These are phyloP conservation scores for Ips typographus DNA, from an alignment of 1,140 invertebrate genomes.

Conservation along the genomic window DNA sequence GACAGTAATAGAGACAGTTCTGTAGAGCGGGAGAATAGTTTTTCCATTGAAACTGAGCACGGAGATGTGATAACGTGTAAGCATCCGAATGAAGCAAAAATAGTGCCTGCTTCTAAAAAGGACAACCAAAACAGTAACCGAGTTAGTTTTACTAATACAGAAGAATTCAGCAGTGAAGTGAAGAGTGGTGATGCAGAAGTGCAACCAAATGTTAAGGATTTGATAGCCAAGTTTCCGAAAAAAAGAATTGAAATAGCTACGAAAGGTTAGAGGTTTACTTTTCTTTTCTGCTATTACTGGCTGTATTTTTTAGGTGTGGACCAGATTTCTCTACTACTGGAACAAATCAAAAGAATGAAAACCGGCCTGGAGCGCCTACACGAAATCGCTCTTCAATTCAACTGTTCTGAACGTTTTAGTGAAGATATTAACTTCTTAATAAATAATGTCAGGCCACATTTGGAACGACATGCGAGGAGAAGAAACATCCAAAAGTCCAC, in stretches of 20 bases:
- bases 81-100: slow-evolving; percentile 22
- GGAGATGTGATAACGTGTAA: slow-evolving; percentile 37
- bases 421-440: slow-evolving; percentile 40
- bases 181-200: slow-evolving; percentile 7
- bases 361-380: slow-evolving; percentile 39
- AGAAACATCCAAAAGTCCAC: too few relatives aligned
- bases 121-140: background rate
- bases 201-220: slow-evolving; percentile 23
- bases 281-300: background rate
- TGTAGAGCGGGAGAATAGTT: slow-evolving; percentile 8
- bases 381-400: slow-evolving; percentile 39
- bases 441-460: slow-evolving; percentile 31
- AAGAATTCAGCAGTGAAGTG: background rate
- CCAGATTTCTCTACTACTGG: slow-evolving; percentile 30
- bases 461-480: background rate
- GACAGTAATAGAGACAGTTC: slow-evolving; percentile 6
- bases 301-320: slow-evolving; percentile 33
- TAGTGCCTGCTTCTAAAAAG: slow-evolving; percentile 14
- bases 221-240: slow-evolving; percentile 25
- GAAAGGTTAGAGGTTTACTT: slow-evolving; percentile 15
- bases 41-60: slow-evolving; percentile 35
- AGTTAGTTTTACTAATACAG: slow-evolving; percentile 20
- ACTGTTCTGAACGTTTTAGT: slow-evolving; percentile 38
- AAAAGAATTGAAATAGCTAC: slow-evolving; percentile 21
- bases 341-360: slow-evolving; percentile 43